Evolutionary conservation across 2,797 vertebrate genomes (phyloP), one percentile per base, ranked within the genome.

Genomic region (Brachymystax lenok): DNA sequence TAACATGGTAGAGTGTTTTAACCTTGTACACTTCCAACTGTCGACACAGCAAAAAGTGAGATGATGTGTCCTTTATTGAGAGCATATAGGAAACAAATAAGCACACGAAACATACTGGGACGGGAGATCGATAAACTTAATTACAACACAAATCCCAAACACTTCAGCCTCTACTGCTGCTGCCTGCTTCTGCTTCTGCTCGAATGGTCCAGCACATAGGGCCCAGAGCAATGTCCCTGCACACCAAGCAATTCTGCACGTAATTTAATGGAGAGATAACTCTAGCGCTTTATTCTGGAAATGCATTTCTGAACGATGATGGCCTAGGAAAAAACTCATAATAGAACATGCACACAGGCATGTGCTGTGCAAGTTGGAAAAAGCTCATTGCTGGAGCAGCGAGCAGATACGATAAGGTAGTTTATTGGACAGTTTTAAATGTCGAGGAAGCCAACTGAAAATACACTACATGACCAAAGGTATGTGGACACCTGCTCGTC

Each of bases 121-220:
- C 16, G 66, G 76, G 28, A 79, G 87, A 88, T 85, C 78, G 16
- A 87, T 80, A 76, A 73, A 21, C 67, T 67, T 81, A 87, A 87
- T 82, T 85, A 82, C 82, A 71, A 82, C 84, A 84, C 84, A 85
- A 84, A 85, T 80, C 74, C 46, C 19, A 79, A 75, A 68, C 80
- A 70, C 64, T 74, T 68, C 73, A 35, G 74, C 73, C 71, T 69
- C 74, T 46, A 68, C 73, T 75, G 50, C 24, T 19, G 27, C 71
- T 71, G 74, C 52, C 21, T 16, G 35, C 64, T 68, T 72, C 69
- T 27, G 59, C 56, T 71, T 30, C 51, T 30, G 69, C 24, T 35
- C 33, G 19, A 19, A 33, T 35, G 51, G 35, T 40, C 24, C 5
- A 12, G 4, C 3, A 54, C 54, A 76, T 73, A 27, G 17, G 19